phyloP scores from a whole-genome alignment of 2,888 invertebrate species.

The Zootermopsis nevadensis region DNA sequence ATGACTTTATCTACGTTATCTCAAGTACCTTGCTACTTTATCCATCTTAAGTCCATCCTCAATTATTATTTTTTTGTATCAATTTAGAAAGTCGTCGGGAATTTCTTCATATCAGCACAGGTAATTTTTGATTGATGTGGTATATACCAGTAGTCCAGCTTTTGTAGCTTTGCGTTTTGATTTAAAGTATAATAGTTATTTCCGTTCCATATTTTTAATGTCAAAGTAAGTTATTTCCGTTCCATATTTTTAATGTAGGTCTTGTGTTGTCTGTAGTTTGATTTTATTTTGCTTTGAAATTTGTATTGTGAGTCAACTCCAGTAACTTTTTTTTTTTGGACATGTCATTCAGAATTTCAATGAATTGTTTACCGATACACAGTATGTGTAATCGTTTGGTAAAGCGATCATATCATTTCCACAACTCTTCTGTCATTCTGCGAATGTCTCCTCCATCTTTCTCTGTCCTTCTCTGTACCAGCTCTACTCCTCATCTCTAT shows the following conservation, averaged over 20 bases:
- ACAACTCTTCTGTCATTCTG: conserved; percentile 40
- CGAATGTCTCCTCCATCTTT: conserved; percentile 35
- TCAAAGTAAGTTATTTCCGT: neutral
- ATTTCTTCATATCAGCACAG: no score
- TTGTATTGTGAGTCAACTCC: conserved; percentile 28
- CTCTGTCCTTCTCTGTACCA: conserved; percentile 16
- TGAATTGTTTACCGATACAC: conserved; percentile 37
- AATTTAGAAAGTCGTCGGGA: no score
- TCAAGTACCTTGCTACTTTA: no score
- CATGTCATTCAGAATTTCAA: conserved; percentile 38
- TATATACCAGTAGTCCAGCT: no score
- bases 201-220: neutral
- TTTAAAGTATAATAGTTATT: neutral
- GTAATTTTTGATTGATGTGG: no score
- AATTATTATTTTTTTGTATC: no score
- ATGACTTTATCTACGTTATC: no score
- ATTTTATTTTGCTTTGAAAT: neutral
- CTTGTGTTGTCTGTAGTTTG: neutral
- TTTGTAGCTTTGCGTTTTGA: neutral
- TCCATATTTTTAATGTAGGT: neutral
- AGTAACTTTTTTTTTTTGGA: conserved; percentile 28
- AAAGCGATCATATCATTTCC: conserved; percentile 40
- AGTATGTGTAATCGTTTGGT: conserved; percentile 39
- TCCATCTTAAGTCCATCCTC: no score
- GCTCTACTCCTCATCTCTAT: conserved; percentile 11